Conservation (phyloP, 2,113 vertebrate species). For the Phyllostomus hastatus region DNA sequence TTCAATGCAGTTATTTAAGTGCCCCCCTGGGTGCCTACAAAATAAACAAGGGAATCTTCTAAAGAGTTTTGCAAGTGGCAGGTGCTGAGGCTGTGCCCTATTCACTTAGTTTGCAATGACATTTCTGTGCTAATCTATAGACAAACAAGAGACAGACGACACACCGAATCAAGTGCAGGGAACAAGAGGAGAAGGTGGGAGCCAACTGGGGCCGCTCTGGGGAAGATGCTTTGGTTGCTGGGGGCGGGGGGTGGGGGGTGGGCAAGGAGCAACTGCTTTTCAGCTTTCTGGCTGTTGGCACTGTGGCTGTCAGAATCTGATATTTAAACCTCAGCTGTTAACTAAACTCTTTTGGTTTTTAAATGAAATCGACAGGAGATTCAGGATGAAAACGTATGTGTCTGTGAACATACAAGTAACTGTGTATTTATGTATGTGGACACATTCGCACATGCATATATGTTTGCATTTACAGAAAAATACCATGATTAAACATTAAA, state of each 20-base stretch:
- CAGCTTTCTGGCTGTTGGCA: slow-evolving; percentile 46
- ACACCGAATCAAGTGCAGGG: slow-evolving; percentile 74
- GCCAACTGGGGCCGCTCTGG: slow-evolving; percentile 73
- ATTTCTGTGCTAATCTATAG: slow-evolving; percentile 85
- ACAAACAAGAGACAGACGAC: slow-evolving; percentile 89
- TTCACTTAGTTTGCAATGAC: slow-evolving; percentile 84
- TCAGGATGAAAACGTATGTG: not conserved
- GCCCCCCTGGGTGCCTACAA: slow-evolving; percentile 87
- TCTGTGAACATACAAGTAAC: not conserved
- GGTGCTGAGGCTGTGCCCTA: slow-evolving; percentile 91
- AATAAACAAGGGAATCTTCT: slow-evolving; percentile 91
- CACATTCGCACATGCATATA: no score
- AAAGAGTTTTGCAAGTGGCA: slow-evolving; percentile 92
- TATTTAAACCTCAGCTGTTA: slow-evolving; percentile 50
- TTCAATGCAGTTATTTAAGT: slow-evolving; percentile 89
- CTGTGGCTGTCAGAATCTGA: slow-evolving; percentile 42
- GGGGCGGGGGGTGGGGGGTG: slow-evolving; percentile 20
- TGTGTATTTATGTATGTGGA: not conserved
- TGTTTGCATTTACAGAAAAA: not conserved
- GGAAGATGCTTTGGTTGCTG: slow-evolving; percentile 67
- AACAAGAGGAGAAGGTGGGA: slow-evolving; percentile 60
- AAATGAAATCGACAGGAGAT: not conserved
- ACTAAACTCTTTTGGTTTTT: not conserved
- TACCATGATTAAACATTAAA: not conserved
- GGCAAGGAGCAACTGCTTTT: slow-evolving; percentile 51